Base-by-base conservation (phyloP, 1,140 invertebrate species). In the Diprion similis region DNA sequence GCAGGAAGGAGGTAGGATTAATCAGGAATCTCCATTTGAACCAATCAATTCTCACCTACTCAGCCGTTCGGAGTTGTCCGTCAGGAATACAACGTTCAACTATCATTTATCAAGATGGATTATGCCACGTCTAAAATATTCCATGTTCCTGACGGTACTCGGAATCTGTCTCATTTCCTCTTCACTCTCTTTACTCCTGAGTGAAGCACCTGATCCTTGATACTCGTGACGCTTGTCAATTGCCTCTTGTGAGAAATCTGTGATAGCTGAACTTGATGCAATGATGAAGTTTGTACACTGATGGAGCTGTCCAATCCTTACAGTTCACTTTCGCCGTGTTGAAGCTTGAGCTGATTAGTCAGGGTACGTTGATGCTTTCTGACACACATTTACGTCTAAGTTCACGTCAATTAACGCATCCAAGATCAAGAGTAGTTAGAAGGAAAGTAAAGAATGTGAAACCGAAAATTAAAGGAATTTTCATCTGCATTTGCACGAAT, bases 41-140 rank as follows among this genome's bases (percentile, higher is more conserved):
- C 51, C 51, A 59, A 59, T 59, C 51, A 59, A 59, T 59, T 59
- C n/a, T 17, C 51, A 59, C 51, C 51, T 17, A 59, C 51, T 59
- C 6, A 17, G 3, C 51, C 11, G 51, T 13, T 59, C 51, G 3
- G 51, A 59, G 51, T 59, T 59, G 51, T 59, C 51, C 51, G 51
- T 13, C 7, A 17, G 51, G 51, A 11, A 3, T 59, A 11, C 51
- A 59, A 59, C 51, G 51, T 59, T n/a, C 51, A 59, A n/a, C 51
- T n/a, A 59, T 59, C 9, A 59, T 59, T 59, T 59, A 59, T 9
- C 51, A 8, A 59, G 51, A 59, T 59, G n/a, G 10, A 1, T n/a
- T 11, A 59, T 11, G n/a, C 51, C 4, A 15, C 51, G 51, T 15
- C 51, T 15, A 59, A 3, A 59, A 11, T n/a, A n/a, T 59, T 59